Evolutionary conservation across 2,113 vertebrate genomes (phyloP).

Genomic region (Vicugna pacos): DNA sequence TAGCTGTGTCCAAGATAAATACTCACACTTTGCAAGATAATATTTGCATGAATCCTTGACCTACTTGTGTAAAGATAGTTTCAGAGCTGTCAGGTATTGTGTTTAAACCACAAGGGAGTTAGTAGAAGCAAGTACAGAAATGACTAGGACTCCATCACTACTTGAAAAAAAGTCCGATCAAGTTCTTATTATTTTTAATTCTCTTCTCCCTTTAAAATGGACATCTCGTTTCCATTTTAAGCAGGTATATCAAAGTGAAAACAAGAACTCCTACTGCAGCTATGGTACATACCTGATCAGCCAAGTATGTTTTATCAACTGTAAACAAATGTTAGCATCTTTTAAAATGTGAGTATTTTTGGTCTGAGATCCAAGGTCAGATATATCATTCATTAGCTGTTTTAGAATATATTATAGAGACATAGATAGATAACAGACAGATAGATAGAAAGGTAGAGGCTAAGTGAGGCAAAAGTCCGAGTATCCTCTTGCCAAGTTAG

Average conservation of each 20-base stretch:
- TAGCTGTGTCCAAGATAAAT: conserved; percentile 44
- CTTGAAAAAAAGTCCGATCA: background rate
- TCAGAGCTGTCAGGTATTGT: conserved; percentile 37
- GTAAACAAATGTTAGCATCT: background rate
- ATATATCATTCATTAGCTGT: background rate
- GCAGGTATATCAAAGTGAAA: background rate
- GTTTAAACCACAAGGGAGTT: conserved; percentile 14
- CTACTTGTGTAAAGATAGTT: conserved; percentile 59
- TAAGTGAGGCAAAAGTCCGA: background rate
- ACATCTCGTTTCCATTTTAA: conserved; percentile 1
- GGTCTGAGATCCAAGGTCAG: background rate
- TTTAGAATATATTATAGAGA: background rate
- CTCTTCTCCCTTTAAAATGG: conserved; percentile 3
- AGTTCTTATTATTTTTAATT: conserved; percentile 29
- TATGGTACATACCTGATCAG: background rate
- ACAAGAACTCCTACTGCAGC: background rate
- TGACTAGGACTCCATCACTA: background rate
- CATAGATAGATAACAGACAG: background rate
- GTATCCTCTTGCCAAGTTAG: background rate
- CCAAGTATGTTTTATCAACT: background rate
- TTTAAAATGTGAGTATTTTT: background rate
- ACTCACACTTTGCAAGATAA: conserved; percentile 52
- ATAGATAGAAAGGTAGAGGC: too few relatives aligned
- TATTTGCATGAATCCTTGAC: conserved; percentile 66
- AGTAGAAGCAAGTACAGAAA: conserved; percentile 46